Evolutionary conservation across 35 echinoderm and acorn worm species (phyloP).

Genomic region (Amphiura filiformis): DNA sequence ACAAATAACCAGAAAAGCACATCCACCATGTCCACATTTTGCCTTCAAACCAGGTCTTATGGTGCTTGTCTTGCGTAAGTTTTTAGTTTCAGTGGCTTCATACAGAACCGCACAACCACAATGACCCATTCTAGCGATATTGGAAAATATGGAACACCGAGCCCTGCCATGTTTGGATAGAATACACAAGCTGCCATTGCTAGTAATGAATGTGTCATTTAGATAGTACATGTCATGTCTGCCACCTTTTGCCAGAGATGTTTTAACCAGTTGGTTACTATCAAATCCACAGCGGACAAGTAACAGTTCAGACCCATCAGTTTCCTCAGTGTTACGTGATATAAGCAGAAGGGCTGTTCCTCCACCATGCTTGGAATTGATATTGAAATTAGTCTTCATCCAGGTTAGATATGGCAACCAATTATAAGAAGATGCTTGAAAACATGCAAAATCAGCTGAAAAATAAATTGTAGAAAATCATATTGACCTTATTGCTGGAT

Average conservation of each 20-base stretch:
- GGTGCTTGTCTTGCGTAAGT: too few relatives aligned
- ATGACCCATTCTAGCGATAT: constrained; percentile 57
- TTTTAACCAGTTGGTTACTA: constrained; percentile 50
- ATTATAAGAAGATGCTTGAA: neutral
- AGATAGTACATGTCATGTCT: constrained; percentile 49
- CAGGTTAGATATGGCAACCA: constrained; percentile 42
- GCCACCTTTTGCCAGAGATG: constrained; percentile 38
- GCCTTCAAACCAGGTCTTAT: too few relatives aligned
- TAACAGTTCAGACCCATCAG: constrained; percentile 14
- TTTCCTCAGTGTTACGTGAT: neutral
- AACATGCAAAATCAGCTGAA: neutral
- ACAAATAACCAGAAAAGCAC: too few relatives aligned
- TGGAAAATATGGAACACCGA: constrained; percentile 51
- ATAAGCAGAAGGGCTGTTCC: constrained; percentile 60
- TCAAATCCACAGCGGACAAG: constrained; percentile 73
- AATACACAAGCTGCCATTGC: constrained; percentile 41
- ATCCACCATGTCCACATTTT: too few relatives aligned
- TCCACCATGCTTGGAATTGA: constrained; percentile 73
- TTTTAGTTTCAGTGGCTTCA: neutral
- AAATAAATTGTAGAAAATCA: too few relatives aligned
- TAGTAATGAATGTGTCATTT: constrained; percentile 38
- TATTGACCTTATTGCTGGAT: too few relatives aligned
- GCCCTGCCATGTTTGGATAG: constrained; percentile 44
- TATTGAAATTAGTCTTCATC: constrained; percentile 61
- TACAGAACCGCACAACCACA: constrained; percentile 47